Percentiles rank a stretch among this genome's conserved stretches.
Evolutionary conservation across 2,797 vertebrate species (phyloP).

Genomic region (Thaleichthys pacificus): DNA sequence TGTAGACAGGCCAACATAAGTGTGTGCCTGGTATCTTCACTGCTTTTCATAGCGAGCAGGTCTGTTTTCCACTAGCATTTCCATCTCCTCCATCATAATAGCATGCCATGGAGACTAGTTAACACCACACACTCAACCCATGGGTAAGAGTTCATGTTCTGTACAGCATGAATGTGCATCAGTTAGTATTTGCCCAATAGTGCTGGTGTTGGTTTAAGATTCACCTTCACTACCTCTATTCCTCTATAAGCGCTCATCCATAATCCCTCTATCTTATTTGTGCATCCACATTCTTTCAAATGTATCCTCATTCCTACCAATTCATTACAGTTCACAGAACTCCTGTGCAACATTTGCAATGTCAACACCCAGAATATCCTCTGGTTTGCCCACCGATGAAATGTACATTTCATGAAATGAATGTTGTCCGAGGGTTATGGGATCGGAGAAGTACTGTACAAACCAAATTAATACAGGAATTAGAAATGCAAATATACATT

Average conservation of each 20-base stretch:
- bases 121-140: too few relatives aligned
- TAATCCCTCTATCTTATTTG: background rate
- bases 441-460: background rate
- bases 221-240: background rate
- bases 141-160: too few relatives aligned
- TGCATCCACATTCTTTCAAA: background rate
- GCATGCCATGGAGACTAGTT: too few relatives aligned
- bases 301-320: background rate
- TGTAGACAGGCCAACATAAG: background rate
- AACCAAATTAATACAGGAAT: background rate
- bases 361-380: too few relatives aligned
- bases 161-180: too few relatives aligned
- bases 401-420: too few relatives aligned
- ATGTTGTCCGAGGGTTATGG: too few relatives aligned
- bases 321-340: background rate
- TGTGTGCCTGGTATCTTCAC: background rate
- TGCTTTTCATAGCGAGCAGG: too few relatives aligned
- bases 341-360: too few relatives aligned
- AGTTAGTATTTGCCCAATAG: background rate
- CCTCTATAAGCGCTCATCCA: background rate
- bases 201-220: background rate
- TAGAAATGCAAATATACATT: background rate
- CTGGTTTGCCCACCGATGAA: too few relatives aligned
- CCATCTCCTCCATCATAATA: too few relatives aligned
- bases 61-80: too few relatives aligned